Base-by-base conservation (phyloP, 2,888 invertebrate species). In the Trachelus stipa region DNA sequence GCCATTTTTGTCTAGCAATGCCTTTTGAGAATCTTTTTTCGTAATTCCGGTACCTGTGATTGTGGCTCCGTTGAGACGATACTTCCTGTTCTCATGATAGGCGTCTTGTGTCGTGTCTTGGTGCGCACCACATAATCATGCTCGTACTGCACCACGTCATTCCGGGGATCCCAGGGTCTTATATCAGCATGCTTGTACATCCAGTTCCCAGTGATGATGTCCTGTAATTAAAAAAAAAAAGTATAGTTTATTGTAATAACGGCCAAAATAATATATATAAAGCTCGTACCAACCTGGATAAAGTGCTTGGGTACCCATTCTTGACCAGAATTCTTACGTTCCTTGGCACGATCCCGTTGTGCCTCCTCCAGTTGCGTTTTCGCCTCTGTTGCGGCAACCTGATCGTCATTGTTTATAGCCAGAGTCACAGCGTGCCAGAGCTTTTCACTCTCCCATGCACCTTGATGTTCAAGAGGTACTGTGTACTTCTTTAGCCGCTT, bases 301-400 rank as follows among this genome's bases (percentile, higher is more conserved):
- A 98, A 98, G 88, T 95, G 93, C 69, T 94, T 92, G 0, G 98
- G 96, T 74, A 93, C 85, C 96, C 98, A 97, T 11, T 95, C 94
- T 4, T 93, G 92, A 76, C 94, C 93, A 82, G 93, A 94, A 1
- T 92, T 92, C 85, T 94, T 94, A 4, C 97, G 93, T 80, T 95
- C 95, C 86, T 95, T 95, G 0, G 96, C 96, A 0, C 95, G 93
- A 30, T 93, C 93, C 11, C 98, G 92, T 91, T 98, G 98, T 0
- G 95, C 95, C 89, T 98, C 98, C 88, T 98, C 98, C 74, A 98
- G 93, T 71, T 95, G 92, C 0, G 97, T 98, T 92, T 98, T 98
- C 88, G 98, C 96, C 79, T 97, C 96, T 0, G 98, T 98, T 0
- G 98, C 98, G 1, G 95, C 95, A 37, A 95, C 92, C 94, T 96